phyloP scores from a whole-genome alignment of 53 echinoderm and acorn worm species.

The Luidia sarsii region DNA sequence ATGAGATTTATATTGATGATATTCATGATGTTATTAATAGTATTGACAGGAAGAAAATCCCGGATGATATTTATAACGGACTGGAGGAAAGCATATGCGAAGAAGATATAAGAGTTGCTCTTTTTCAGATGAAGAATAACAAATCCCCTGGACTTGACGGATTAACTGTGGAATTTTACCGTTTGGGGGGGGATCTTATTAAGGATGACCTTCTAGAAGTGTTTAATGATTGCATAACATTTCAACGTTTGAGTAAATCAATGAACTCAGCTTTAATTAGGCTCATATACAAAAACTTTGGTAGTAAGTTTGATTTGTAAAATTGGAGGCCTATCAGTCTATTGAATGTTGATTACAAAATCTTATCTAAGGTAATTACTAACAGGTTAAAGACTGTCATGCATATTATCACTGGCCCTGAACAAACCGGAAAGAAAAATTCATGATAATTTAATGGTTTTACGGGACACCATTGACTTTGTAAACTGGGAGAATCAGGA shows the following conservation, averaged over 20 bases:
- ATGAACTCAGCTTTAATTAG: conserved; percentile 1
- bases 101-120: not conserved
- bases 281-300: conserved; percentile 1
- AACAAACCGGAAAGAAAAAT: conserved; percentile 4
- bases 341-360: conserved; percentile 20
- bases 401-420: conserved; percentile 2
- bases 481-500: not conserved
- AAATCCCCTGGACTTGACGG: conserved; percentile 10
- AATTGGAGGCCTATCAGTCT: conserved; percentile 26
- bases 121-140: conserved; percentile 24
- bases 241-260: no score
- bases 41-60: not conserved
- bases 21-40: not conserved
- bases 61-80: not conserved
- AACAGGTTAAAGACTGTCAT: not conserved
- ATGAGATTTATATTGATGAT: not conserved
- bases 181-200: not conserved
- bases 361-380: conserved; percentile 13
- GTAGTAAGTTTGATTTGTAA: not conserved
- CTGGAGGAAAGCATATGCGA: not conserved
- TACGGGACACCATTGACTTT: not conserved
- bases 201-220: not conserved
- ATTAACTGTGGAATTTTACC: conserved; percentile 21
- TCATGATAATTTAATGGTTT: conserved; percentile 16
- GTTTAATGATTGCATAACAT: not conserved